Evolutionary conservation across 37 sponge, comb jelly and placozoan species (phyloP).

Genomic region (Beroe ovata): DNA sequence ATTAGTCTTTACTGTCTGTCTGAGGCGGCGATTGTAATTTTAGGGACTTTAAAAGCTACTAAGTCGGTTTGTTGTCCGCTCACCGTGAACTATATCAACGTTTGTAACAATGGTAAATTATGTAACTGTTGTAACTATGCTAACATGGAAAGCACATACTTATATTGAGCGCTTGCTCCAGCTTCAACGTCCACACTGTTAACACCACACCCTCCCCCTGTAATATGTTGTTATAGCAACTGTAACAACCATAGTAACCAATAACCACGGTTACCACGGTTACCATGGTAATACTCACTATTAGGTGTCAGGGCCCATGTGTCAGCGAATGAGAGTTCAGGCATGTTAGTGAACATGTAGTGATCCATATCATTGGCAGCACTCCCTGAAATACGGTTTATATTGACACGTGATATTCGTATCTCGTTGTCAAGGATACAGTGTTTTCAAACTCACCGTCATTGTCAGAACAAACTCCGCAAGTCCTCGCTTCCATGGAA

Average conservation of each 20-base stretch:
- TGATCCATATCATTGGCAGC: background rate
- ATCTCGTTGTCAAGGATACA: too few relatives aligned
- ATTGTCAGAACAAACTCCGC: conserved; percentile 9
- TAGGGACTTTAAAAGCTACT: too few relatives aligned
- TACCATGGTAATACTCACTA: conserved; percentile 9
- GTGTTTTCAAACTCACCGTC: conserved; percentile 12
- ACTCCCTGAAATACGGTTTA: background rate
- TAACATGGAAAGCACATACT: too few relatives aligned
- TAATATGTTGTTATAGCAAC: background rate
- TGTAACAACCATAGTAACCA: conserved; percentile 33
- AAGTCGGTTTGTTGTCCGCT: too few relatives aligned
- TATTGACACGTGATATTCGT: background rate
- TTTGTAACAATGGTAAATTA: too few relatives aligned
- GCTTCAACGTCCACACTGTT: too few relatives aligned
- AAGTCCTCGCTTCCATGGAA: background rate
- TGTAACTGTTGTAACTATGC: too few relatives aligned
- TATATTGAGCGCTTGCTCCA: too few relatives aligned
- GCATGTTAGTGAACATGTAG: background rate
- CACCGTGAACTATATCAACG: too few relatives aligned
- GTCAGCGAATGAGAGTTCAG: conserved; percentile 3
- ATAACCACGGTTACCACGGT: conserved; percentile 15
- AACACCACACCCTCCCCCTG: background rate
- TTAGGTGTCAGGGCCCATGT: background rate
- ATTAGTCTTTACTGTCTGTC: too few relatives aligned
- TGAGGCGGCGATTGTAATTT: too few relatives aligned